Percentiles rank a stretch among this genome's conserved stretches.
phyloP scores from a whole-genome alignment of 2,888 invertebrate species.

The Lacanobia oleracea region DNA sequence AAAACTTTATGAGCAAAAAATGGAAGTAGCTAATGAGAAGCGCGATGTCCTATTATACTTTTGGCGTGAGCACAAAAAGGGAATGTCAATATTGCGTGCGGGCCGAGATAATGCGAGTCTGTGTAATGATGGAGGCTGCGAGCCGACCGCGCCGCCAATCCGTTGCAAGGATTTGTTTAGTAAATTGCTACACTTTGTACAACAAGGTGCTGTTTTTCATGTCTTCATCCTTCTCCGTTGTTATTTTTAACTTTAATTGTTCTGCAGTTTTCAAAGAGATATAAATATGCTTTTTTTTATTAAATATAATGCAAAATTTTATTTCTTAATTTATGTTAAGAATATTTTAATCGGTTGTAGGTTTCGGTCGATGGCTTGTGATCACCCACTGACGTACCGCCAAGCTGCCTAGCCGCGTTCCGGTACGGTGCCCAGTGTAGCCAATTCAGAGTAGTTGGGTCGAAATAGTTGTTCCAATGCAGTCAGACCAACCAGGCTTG shows the following conservation, averaged over 20 bases:
- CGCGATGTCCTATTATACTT: constrained; percentile 73
- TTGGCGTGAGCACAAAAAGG: constrained; percentile 71
- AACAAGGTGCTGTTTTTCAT: constrained; percentile 57
- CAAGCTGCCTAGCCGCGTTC: no score
- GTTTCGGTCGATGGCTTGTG: no score
- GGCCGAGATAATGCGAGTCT: constrained; percentile 70
- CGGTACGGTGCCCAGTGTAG: no score
- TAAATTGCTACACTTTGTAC: constrained; percentile 66
- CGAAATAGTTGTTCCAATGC: no score
- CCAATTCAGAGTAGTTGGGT: no score
- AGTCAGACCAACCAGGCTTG: no score
- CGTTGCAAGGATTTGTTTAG: constrained; percentile 67
- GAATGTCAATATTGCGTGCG: constrained; percentile 81
- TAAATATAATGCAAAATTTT: neutral
- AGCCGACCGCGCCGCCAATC: constrained; percentile 40
- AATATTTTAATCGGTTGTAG: no score
- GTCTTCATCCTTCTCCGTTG: constrained; percentile 53
- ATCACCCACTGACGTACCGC: no score
- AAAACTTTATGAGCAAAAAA: constrained; percentile 74
- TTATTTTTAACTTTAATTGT: constrained; percentile 21
- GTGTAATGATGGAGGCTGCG: constrained; percentile 69
- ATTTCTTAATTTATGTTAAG: constrained; percentile 13
- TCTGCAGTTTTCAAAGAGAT: neutral
- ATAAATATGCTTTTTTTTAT: neutral
- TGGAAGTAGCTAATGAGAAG: constrained; percentile 73